Percentiles rank a stretch among this genome's conserved stretches.
phyloP scores from a whole-genome alignment of 2,888 invertebrate genomes.

The Gryllus longicercus region DNA sequence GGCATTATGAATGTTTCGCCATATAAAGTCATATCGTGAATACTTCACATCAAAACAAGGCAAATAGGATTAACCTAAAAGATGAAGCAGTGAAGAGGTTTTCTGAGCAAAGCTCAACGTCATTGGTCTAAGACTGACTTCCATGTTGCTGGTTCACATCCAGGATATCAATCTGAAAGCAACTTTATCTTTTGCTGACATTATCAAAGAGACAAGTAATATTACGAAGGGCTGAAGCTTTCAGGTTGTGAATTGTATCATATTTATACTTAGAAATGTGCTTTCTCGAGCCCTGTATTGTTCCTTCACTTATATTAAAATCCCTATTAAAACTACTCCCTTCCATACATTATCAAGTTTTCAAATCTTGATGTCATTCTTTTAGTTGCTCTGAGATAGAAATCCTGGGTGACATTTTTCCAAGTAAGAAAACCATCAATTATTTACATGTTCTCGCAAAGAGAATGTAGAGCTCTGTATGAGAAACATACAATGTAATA shows the following conservation, averaged over 20 bases:
- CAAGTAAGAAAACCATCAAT: no score
- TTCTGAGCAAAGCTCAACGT: constrained; percentile 17
- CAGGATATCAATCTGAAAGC: background rate
- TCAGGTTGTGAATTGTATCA: background rate
- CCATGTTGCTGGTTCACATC: background rate
- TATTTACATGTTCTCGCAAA: no score
- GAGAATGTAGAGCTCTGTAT: no score
- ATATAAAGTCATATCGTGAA: background rate
- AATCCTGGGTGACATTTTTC: no score
- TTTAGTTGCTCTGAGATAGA: no score
- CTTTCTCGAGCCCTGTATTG: no score
- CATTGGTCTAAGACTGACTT: constrained; percentile 17
- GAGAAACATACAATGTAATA: background rate
- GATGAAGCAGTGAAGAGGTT: background rate
- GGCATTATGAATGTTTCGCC: background rate
- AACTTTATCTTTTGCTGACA: no score
- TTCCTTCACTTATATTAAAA: no score
- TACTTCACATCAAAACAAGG: background rate
- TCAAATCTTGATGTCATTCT: no score
- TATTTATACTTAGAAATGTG: background rate
- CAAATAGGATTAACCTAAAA: background rate
- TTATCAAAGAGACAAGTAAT: no score
- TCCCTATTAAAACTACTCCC: no score
- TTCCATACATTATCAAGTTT: no score
- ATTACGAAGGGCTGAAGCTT: background rate